phyloP scores from a whole-genome alignment of 2,113 vertebrate genomes.

The Camelus bactrianus region DNA sequence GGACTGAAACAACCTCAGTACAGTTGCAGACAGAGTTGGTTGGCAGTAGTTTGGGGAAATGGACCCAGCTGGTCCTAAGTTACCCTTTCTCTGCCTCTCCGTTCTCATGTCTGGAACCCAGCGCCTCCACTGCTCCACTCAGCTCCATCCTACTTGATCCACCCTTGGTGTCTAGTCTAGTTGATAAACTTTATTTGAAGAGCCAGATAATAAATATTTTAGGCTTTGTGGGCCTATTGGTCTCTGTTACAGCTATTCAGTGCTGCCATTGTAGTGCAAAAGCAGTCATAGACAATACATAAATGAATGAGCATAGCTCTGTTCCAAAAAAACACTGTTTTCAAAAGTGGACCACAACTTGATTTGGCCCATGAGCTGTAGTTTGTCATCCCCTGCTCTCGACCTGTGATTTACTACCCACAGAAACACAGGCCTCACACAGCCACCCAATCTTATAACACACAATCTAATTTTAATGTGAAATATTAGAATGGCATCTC shows the following conservation, averaged over 20 bases:
- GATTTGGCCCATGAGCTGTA: background rate
- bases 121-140: background rate
- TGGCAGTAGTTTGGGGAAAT: background rate
- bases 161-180: background rate
- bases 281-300: background rate
- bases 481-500: conserved; percentile 40
- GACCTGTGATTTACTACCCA: background rate
- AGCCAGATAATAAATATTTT: background rate
- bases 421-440: background rate
- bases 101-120: background rate
- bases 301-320: background rate
- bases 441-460: background rate
- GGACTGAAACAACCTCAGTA: background rate
- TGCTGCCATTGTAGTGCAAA: background rate
- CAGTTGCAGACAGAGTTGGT: background rate
- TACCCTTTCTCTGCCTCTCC: background rate
- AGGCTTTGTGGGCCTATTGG: background rate
- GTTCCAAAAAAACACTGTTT: background rate
- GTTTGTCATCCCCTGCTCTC: background rate
- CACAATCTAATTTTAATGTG: background rate
- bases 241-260: background rate
- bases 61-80: background rate
- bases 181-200: conserved; percentile 1
- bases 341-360: conserved; percentile 7
- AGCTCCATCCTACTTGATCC: background rate